phyloP scores from a whole-genome alignment of 2,797 vertebrate genomes.

The Zalophus californianus region DNA sequence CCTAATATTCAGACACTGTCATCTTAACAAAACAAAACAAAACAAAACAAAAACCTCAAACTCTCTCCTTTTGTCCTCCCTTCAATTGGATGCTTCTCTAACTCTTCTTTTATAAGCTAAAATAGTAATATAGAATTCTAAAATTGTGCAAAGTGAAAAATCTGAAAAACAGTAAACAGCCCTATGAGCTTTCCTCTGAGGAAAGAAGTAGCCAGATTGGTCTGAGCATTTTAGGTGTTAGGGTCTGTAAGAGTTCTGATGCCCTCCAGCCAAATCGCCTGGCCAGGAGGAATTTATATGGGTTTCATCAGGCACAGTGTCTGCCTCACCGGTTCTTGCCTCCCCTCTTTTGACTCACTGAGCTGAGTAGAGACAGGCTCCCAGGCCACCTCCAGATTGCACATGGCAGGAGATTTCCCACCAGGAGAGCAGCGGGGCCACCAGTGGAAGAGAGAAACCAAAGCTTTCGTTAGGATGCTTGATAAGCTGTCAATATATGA shows the following conservation, averaged over 20 bases:
- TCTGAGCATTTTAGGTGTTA: neutral
- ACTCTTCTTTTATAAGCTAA: neutral
- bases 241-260: rapidly evolving
- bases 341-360: neutral
- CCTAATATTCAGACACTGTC: neutral
- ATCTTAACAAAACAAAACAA: neutral
- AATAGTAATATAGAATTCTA: neutral
- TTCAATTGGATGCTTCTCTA: neutral
- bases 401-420: neutral
- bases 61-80: neutral
- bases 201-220: neutral
- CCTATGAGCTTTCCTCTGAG: neutral
- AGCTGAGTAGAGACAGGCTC: neutral
- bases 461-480: neutral
- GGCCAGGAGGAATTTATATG: too few relatives aligned
- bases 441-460: neutral
- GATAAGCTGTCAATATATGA: neutral
- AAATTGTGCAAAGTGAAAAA: neutral
- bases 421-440: neutral
- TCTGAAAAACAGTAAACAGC: neutral
- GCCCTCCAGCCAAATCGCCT: too few relatives aligned
- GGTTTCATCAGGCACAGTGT: neutral
- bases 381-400: neutral
- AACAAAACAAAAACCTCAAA: neutral
- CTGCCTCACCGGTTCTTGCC: neutral